phyloP scores from a whole-genome alignment of 2,113 vertebrate species.

The Nyctereutes procyonoides region DNA sequence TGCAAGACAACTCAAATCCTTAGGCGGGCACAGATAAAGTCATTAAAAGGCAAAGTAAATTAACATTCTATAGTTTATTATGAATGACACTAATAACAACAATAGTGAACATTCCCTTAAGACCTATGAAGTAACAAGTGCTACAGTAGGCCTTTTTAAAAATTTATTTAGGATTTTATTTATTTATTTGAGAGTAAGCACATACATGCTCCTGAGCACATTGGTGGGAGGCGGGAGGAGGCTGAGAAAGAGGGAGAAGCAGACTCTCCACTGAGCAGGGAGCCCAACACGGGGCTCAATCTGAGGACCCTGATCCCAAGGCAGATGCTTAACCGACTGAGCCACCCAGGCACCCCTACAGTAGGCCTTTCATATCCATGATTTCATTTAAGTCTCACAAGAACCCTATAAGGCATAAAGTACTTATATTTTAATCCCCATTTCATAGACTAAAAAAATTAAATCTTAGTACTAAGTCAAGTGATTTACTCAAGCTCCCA shows the following conservation, averaged over 20 bases:
- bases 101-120: not conserved
- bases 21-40: not conserved
- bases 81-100: not conserved
- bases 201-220: too few species aligned
- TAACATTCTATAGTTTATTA: not conserved
- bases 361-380: not conserved
- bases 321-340: too few species aligned
- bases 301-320: too few species aligned
- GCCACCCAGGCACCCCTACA: not conserved
- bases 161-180: too few species aligned
- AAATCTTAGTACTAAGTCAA: not conserved
- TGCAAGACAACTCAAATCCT: not conserved
- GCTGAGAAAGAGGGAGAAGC: too few species aligned
- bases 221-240: too few species aligned
- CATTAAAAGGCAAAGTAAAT: constrained; percentile 35
- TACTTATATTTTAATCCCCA: not conserved
- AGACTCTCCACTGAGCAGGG: too few species aligned
- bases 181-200: too few species aligned
- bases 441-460: not conserved
- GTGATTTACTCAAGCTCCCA: not conserved
- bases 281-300: too few species aligned
- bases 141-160: not conserved
- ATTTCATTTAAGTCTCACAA: constrained; percentile 32
- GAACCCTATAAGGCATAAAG: not conserved
- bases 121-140: not conserved